phyloP scores from a whole-genome alignment of 92 coral and sea anemone genomes.

The Palythoa grandiflora region DNA sequence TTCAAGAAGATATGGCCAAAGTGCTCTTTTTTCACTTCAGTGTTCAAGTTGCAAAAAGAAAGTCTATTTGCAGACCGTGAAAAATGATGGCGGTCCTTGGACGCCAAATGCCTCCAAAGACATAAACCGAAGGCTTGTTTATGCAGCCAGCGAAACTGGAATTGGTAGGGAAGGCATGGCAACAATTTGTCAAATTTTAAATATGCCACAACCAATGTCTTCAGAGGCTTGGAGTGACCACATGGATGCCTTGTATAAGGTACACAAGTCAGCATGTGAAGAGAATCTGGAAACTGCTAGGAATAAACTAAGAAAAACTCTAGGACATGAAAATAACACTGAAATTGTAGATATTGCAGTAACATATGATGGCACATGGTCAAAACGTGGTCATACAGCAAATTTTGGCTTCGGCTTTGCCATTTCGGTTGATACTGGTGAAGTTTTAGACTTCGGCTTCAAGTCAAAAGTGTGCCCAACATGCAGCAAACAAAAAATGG shows the following conservation, averaged over 20 bases:
- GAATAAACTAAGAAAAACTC: conserved; percentile 17
- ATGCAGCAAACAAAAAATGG: conserved; percentile 9
- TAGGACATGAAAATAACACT: conserved; percentile 26
- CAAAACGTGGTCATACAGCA: conserved; percentile 54
- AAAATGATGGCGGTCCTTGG: conserved; percentile 24
- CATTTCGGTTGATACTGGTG: conserved; percentile 42
- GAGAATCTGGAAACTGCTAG: conserved; percentile 34
- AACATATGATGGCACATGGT: conserved; percentile 55
- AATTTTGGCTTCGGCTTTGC: conserved; percentile 53
- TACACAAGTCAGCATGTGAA: conserved; percentile 32
- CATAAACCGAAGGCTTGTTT: conserved; percentile 60
- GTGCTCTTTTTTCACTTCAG: conserved; percentile 46
- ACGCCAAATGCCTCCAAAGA: conserved; percentile 54
- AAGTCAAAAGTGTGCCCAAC: conserved; percentile 44
- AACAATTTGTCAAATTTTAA: conserved; percentile 55
- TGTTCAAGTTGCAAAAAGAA: conserved; percentile 55
- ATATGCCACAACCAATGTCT: conserved; percentile 60
- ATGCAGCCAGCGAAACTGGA: conserved; percentile 66
- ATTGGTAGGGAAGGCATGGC: conserved; percentile 64
- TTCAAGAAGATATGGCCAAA: conserved; percentile 53
- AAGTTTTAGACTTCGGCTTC: conserved; percentile 51
- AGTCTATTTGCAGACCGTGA: conserved; percentile 48
- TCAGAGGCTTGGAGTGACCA: conserved; percentile 22
- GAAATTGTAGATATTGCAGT: conserved; percentile 50
- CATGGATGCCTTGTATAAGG: conserved; percentile 31